Percentiles rank a stretch among this genome's conserved stretches.
These are phyloP conservation scores for Sebastes taczanowskii DNA, from an alignment of 2,797 vertebrate species.

Conservation along the genomic window DNA sequence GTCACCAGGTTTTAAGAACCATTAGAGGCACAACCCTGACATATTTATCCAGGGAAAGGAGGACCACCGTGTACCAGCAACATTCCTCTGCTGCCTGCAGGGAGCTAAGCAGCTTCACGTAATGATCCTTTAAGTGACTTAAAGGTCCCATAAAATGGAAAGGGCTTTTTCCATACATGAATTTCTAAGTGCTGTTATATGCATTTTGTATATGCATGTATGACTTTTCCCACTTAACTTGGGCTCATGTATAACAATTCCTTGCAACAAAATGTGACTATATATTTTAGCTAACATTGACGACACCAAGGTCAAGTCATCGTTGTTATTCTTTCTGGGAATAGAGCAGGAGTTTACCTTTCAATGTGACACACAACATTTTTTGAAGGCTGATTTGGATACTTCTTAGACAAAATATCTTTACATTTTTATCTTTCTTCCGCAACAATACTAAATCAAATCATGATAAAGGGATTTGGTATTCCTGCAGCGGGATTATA, in stretches of 20 bases:
- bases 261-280: not conserved
- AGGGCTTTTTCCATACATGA: not conserved
- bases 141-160: not conserved
- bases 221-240: not conserved
- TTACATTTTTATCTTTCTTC: not conserved
- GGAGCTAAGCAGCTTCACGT: conserved; percentile 5
- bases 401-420: not conserved
- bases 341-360: not conserved
- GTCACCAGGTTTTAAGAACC: not conserved
- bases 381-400: not conserved
- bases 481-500: not conserved
- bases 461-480: not conserved
- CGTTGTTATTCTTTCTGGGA: not conserved
- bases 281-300: not conserved
- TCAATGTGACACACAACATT: not conserved
- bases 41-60: not conserved
- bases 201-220: not conserved
- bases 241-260: not conserved
- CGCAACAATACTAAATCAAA: not conserved
- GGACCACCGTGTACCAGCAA: not conserved
- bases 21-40: not conserved
- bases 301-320: too few species aligned
- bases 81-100: not conserved
- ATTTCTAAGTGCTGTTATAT: not conserved
- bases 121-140: conserved; percentile 8